A percentile compares a stretch with the other conserved stretches of the same genome.
Conservation (phyloP, 2,888 invertebrate genomes). For the Podabrus alpinus region DNA sequence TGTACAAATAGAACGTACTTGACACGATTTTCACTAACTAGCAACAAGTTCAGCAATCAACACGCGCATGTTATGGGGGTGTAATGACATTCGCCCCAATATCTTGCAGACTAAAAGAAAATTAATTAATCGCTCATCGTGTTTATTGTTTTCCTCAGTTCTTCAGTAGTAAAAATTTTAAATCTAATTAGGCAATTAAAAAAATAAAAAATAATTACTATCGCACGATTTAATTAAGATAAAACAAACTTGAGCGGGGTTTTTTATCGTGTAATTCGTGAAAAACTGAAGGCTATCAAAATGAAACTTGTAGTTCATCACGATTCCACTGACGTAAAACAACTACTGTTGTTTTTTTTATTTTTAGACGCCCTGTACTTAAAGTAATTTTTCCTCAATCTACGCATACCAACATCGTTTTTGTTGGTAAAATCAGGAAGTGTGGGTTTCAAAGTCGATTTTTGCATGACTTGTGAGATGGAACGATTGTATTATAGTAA, state of each 20-base stretch:
- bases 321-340: too few species aligned
- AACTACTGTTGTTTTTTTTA: too few species aligned
- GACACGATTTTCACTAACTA: background rate
- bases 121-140: background rate
- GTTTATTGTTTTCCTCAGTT: background rate
- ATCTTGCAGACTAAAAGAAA: background rate
- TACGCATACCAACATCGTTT: background rate
- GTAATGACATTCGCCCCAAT: background rate
- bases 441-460: background rate
- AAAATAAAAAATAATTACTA: background rate
- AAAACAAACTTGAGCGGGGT: background rate
- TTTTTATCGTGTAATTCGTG: background rate
- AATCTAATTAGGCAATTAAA: background rate
- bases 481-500: background rate
- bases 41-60: background rate
- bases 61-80: background rate
- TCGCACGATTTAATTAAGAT: background rate
- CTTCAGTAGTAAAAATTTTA: background rate
- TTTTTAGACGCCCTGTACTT: background rate
- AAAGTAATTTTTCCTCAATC: background rate
- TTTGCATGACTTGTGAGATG: background rate
- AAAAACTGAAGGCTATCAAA: background rate
- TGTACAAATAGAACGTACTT: background rate
- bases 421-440: background rate
- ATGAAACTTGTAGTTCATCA: background rate